These are phyloP conservation scores for Nesoenas mayeri DNA, from an alignment of 2,113 vertebrate genomes.

Conservation along the genomic window DNA sequence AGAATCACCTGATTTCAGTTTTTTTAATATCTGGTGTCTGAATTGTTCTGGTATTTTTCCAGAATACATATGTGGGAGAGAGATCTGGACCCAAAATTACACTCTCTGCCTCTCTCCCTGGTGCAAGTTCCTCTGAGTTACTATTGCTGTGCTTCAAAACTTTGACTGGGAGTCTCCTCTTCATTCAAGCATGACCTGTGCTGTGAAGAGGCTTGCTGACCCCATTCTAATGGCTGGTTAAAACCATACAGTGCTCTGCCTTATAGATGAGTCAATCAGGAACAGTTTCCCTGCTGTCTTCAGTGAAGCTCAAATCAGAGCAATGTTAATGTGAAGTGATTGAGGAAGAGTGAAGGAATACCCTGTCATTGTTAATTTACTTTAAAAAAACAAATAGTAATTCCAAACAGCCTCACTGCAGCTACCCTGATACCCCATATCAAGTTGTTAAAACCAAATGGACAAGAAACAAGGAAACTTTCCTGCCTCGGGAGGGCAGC, in stretches of 20 bases:
- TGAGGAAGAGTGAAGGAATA: neutral
- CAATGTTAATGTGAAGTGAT: neutral
- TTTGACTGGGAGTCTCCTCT: neutral
- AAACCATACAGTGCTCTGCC: neutral
- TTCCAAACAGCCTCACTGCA: neutral
- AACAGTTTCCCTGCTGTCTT: neutral
- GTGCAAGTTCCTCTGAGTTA: neutral
- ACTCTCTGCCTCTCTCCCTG: neutral
- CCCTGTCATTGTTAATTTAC: neutral
- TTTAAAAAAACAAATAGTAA: neutral
- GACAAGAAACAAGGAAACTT: neutral
- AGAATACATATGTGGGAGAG: neutral
- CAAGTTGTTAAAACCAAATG: neutral
- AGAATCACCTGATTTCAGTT: neutral
- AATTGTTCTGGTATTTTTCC: neutral
- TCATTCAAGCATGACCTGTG: neutral
- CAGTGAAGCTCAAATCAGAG: neutral
- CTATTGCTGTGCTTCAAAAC: neutral
- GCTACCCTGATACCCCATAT: neutral
- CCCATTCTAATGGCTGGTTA: neutral
- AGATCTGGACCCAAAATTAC: neutral
- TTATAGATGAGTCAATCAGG: neutral
- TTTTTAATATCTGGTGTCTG: neutral
- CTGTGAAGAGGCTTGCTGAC: neutral
- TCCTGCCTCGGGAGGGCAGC: neutral